Evolutionary conservation across 2,888 invertebrate genomes (phyloP).

Genomic region (Heliconius hortense): DNA sequence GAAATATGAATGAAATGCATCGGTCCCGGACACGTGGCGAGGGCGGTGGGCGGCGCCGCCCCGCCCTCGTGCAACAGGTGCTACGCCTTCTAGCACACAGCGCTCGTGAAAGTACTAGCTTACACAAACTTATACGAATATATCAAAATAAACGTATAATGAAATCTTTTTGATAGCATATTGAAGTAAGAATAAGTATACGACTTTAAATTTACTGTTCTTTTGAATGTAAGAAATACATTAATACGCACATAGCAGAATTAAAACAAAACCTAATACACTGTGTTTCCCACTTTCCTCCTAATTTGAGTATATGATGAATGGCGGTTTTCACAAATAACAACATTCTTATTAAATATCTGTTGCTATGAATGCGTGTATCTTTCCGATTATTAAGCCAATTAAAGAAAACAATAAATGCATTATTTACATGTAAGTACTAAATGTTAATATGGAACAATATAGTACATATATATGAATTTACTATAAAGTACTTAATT

Average conservation of each 20-base stretch:
- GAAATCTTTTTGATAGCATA: not conserved
- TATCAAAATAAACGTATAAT: not conserved
- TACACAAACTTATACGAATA: conserved; percentile 5
- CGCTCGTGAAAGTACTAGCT: conserved; percentile 27
- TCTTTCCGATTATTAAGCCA: not conserved
- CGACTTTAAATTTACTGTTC: not conserved
- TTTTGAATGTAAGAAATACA: not conserved
- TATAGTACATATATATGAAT: not conserved
- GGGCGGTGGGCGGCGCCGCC: conserved; percentile 72
- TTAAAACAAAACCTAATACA: no score
- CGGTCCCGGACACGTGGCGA: conserved; percentile 41
- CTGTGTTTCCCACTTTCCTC: no score
- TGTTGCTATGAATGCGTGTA: no score
- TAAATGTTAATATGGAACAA: no score
- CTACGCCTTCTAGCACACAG: conserved; percentile 36
- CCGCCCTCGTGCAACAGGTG: conserved; percentile 77
- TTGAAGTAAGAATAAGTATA: no score
- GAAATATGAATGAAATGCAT: conserved; percentile 37
- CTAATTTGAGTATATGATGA: no score
- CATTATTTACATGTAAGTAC: not conserved
- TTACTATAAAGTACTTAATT: not conserved
- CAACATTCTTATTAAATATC: no score
- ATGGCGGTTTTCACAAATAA: no score
- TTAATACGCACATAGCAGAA: no score
- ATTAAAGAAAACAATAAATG: not conserved